These are phyloP conservation scores for Porites divaricata DNA, from an alignment of 92 coral and sea anemone species.

Conservation along the genomic window DNA sequence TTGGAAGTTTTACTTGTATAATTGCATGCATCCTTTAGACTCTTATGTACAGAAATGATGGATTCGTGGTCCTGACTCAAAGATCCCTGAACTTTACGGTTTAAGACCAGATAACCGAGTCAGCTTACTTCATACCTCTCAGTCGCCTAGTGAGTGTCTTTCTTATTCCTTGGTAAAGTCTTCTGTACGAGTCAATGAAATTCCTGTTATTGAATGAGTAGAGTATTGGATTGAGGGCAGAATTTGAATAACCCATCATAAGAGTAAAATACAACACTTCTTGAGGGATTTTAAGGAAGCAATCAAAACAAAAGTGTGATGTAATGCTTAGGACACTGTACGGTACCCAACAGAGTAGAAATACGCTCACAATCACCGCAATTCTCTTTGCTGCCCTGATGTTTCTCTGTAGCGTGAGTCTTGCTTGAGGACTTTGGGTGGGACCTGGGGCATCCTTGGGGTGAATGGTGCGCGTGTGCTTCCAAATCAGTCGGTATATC, in stretches of 20 bases:
- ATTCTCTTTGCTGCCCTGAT: constrained; percentile 66
- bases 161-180: constrained; percentile 23
- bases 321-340: constrained; percentile 48
- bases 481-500: constrained; percentile 56
- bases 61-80: not conserved
- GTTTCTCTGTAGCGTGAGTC: constrained; percentile 38
- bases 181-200: constrained; percentile 62
- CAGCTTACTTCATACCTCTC: not conserved
- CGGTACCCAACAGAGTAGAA: constrained; percentile 70
- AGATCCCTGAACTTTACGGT: not conserved
- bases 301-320: constrained; percentile 17
- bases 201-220: constrained; percentile 76
- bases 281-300: constrained; percentile 23
- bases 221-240: constrained; percentile 69
- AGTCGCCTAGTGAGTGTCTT: not conserved
- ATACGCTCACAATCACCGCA: constrained; percentile 66
- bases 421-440: constrained; percentile 15
- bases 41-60: not conserved
- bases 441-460: constrained; percentile 52
- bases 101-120: not conserved
- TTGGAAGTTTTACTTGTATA: too few species aligned
- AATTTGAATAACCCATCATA: constrained; percentile 65
- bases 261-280: constrained; percentile 45
- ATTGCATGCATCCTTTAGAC: not conserved
- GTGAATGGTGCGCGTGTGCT: constrained; percentile 43